These are phyloP conservation scores for Disparrhopalites patrizii DNA, from an alignment of 2,888 invertebrate species.

Conservation along the genomic window DNA sequence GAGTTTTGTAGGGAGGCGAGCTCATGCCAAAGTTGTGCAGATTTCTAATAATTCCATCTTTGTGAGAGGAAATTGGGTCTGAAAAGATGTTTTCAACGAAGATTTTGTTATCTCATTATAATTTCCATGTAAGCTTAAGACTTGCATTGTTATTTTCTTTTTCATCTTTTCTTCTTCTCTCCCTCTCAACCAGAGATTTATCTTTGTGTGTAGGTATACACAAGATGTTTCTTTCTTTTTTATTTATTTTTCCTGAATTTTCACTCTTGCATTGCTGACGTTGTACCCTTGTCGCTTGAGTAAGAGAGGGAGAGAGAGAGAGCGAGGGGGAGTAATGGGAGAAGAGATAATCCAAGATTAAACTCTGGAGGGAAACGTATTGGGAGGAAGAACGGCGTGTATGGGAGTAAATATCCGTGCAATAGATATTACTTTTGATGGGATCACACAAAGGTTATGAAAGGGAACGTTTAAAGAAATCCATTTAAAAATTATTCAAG, in stretches of 20 bases:
- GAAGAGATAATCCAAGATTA: slow-evolving; percentile 27
- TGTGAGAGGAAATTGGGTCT: slow-evolving; percentile 20
- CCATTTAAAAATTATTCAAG: slow-evolving; percentile 14
- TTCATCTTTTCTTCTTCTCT: slow-evolving; percentile 1
- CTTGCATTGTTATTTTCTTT: slow-evolving; percentile 4
- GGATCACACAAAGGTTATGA: slow-evolving; percentile 24
- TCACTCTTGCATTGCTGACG: no score
- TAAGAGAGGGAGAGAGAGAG: no score
- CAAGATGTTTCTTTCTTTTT: no score
- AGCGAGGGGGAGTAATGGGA: slow-evolving; percentile 6
- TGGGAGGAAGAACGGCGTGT: background rate
- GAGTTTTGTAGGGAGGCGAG: background rate
- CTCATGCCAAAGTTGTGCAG: slow-evolving; percentile 12
- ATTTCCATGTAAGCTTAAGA: slow-evolving; percentile 11
- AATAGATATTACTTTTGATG: slow-evolving; percentile 24
- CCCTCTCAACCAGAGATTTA: no score
- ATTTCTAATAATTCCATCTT: slow-evolving; percentile 6
- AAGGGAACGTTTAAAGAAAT: slow-evolving; percentile 16
- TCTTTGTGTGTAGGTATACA: no score
- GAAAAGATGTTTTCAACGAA: slow-evolving; percentile 27
- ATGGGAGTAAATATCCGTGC: slow-evolving; percentile 3
- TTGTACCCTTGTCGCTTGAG: no score
- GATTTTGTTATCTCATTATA: slow-evolving; percentile 26
- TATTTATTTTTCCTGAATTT: no score
- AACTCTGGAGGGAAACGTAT: background rate